Conservation (phyloP, 2,888 invertebrate species). For the Drosophila pegasa region DNA sequence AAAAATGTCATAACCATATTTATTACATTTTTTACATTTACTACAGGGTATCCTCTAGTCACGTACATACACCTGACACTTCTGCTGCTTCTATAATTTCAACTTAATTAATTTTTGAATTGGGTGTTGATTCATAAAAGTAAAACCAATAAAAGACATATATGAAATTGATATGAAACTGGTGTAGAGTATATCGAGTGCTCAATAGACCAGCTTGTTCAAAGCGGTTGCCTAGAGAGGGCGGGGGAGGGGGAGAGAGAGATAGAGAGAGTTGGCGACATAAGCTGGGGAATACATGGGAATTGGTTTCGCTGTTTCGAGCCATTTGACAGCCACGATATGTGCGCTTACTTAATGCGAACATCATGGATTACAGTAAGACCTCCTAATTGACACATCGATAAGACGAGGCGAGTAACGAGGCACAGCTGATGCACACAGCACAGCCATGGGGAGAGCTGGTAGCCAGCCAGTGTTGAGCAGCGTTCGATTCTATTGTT, state of each 20-base stretch:
- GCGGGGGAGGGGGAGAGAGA: background rate
- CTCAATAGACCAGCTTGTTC: conserved; percentile 23
- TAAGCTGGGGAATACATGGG: conserved; percentile 9
- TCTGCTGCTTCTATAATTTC: background rate
- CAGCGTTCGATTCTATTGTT: conserved; percentile 37
- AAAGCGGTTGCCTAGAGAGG: background rate
- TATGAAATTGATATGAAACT: conserved; percentile 2
- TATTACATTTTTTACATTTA: too few species aligned
- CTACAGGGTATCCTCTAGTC: background rate
- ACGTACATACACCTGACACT: background rate
- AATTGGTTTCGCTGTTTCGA: conserved; percentile 32
- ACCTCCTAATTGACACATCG: conserved; percentile 76
- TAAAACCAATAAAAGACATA: background rate
- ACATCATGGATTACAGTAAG: conserved; percentile 64
- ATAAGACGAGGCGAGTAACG: conserved; percentile 39
- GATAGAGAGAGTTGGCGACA: background rate
- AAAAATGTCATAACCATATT: background rate
- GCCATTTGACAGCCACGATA: conserved; percentile 46
- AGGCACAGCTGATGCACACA: conserved; percentile 40
- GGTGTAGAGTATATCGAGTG: background rate
- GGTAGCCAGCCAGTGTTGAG: background rate
- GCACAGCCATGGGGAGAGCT: conserved; percentile 8
- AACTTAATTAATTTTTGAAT: conserved; percentile 1
- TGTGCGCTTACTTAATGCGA: conserved; percentile 50
- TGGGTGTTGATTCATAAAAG: background rate